Evolutionary conservation across 2,113 vertebrate genomes (phyloP).

Genomic region (Xenopus tropicalis): DNA sequence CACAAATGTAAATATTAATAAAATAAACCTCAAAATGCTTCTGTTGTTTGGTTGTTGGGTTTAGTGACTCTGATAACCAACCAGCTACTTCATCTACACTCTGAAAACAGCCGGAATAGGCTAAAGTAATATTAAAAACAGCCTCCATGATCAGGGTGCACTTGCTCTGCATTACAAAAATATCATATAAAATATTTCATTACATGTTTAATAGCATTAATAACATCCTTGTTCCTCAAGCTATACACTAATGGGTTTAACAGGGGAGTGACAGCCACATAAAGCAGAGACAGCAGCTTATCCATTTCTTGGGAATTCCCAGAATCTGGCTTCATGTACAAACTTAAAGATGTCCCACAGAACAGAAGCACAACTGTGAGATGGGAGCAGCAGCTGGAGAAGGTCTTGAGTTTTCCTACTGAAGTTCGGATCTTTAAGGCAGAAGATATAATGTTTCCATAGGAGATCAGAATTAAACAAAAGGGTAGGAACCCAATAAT

Average conservation of each 20-base stretch:
- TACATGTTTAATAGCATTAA: too few relatives aligned
- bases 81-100: too few relatives aligned
- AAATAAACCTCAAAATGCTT: too few relatives aligned
- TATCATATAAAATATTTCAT: too few relatives aligned
- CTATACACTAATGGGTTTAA: slow-evolving; percentile 31
- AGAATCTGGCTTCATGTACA: neutral
- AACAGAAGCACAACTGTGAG: neutral
- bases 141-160: too few relatives aligned
- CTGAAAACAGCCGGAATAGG: too few relatives aligned
- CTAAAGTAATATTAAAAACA: too few relatives aligned
- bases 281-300: slow-evolving; percentile 3
- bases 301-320: neutral
- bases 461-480: slow-evolving; percentile 25
- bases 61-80: too few relatives aligned
- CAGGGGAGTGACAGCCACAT: slow-evolving; percentile 7
- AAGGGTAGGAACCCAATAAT: slow-evolving; percentile 4
- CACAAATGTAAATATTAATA: too few relatives aligned
- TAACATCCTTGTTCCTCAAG: slow-evolving; percentile 25
- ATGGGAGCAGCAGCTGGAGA: slow-evolving; percentile 37
- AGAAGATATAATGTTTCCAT: slow-evolving; percentile 16
- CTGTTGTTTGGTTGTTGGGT: too few relatives aligned
- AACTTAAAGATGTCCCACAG: neutral
- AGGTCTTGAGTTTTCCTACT: slow-evolving; percentile 22
- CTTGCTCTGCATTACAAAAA: too few relatives aligned
- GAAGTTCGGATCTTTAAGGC: slow-evolving; percentile 27